These are phyloP conservation scores for Microctonus brassicae DNA, from an alignment of 2,888 invertebrate species.

Conservation along the genomic window DNA sequence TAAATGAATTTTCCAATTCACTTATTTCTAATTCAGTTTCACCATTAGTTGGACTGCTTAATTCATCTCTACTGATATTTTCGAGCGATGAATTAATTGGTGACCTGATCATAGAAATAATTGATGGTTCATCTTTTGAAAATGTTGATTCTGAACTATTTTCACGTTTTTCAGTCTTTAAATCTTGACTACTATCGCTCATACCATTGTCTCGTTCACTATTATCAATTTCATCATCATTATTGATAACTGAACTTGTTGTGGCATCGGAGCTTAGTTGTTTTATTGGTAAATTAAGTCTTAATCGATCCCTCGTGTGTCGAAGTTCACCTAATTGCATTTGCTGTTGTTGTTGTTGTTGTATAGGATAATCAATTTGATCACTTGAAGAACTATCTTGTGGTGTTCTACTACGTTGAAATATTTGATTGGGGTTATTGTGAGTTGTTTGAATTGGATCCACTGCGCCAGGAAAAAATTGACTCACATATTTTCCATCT, in stretches of 20 bases:
- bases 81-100: conserved; percentile 21
- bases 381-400: conserved; percentile 27
- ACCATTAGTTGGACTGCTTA: conserved; percentile 6
- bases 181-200: conserved; percentile 18
- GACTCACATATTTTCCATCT: conserved; percentile 73
- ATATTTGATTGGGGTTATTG: conserved; percentile 37
- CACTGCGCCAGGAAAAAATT: conserved; percentile 79
- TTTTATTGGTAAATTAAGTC: conserved; percentile 75
- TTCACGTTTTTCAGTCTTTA: conserved; percentile 20
- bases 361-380: not conserved
- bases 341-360: conserved; percentile 33
- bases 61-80: not conserved
- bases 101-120: conserved; percentile 27
- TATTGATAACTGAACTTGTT: conserved; percentile 44
- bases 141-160: conserved; percentile 23
- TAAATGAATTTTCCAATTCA: conserved; percentile 20
- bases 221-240: conserved; percentile 36
- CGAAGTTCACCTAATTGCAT: conserved; percentile 77
- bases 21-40: conserved; percentile 29
- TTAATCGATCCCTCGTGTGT: conserved; percentile 80
- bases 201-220: conserved; percentile 25
- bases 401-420: conserved; percentile 36
- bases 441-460: conserved; percentile 34
- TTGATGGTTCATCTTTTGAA: conserved; percentile 21
- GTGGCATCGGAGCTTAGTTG: conserved; percentile 34